Evolutionary conservation across 2,797 vertebrate genomes (phyloP), one percentile per base, ranked within the genome.

Genomic region (Takifugu ocellatus): DNA sequence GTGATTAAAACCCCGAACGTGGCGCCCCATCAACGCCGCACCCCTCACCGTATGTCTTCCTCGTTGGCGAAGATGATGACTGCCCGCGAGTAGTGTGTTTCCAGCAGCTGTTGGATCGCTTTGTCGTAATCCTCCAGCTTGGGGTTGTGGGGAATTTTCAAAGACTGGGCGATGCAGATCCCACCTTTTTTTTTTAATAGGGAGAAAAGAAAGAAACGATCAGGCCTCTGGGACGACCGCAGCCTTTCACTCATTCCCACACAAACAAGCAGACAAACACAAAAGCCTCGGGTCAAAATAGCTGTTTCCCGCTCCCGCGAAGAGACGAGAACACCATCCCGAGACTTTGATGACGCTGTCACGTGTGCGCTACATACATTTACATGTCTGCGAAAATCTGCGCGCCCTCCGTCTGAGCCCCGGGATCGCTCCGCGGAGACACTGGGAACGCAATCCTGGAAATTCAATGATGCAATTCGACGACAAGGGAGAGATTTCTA

Each of bases 161-260:
- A 84, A 46, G 94, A 96, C 90, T 98, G 95, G 63, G 96, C 95
- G 52, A 98, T 94, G 90, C 96, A 98, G 86, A 97, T 93, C 66
- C 93, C 93, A 80, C 94, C 96, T 97, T 82, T 74, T 77, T 56
- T 43, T 46, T 46, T 46, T 46, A 46, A 7, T n/a, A n/a, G 72
- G 62, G 59, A 67, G 58, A 78, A 47, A 53, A 72, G 68, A 21
- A 69, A 70, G 59, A 84, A 62, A 77, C 54, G 54, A 79, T 83
- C 26, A 88, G 61, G 64, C 68, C 54, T 63, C 46, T 51, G 56
- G 64, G 61, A 81, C 25, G 51, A 74, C 59, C 59, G 61, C 58
- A 49, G 8, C 39, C 59, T 57, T 65, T 83, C 70, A 57, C 26
- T 64, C 43, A 42, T 45, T 49, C 56, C 36, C 42, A 49, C 39